Conservation (phyloP, 2,888 invertebrate species). For the Amblyteles armatorius region DNA sequence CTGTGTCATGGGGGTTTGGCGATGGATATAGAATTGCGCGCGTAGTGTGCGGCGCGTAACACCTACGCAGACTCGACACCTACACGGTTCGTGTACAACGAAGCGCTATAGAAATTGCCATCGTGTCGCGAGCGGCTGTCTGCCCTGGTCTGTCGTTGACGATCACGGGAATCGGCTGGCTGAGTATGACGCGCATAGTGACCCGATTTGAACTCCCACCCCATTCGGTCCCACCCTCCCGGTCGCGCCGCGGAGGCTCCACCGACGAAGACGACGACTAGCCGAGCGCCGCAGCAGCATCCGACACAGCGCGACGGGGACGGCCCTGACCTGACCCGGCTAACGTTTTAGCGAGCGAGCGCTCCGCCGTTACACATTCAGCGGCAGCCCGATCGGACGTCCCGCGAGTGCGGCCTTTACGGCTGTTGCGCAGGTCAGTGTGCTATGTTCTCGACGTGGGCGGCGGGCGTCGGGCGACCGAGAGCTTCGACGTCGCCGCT, state of each 20-base stretch:
- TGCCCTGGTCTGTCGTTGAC: constrained; percentile 4
- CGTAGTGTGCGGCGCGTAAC: neutral
- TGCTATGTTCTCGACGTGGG: constrained; percentile 49
- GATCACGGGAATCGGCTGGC: constrained; percentile 48
- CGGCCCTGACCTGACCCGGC: constrained; percentile 79
- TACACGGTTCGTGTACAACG: neutral
- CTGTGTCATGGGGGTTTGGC: constrained; percentile 54
- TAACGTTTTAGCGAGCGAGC: constrained; percentile 35
- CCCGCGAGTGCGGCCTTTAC: constrained; percentile 64
- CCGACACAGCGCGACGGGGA: constrained; percentile 56
- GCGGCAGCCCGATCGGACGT: constrained; percentile 68
- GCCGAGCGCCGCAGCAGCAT: constrained; percentile 54
- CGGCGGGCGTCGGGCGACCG: constrained; percentile 46
- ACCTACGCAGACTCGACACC: neutral
- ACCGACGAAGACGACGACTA: constrained; percentile 28
- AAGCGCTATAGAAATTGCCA: constrained; percentile 26
- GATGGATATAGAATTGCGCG: neutral
- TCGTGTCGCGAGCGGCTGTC: neutral
- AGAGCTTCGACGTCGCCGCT: constrained; percentile 39
- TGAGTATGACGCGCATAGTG: constrained; percentile 73
- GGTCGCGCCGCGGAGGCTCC: constrained; percentile 1
- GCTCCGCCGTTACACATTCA: constrained; percentile 38
- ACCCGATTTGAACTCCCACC: constrained; percentile 75
- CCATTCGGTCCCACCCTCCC: constrained; percentile 47
- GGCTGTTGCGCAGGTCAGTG: constrained; percentile 80